phyloP scores from a whole-genome alignment of 2,888 invertebrate species.

The Hirtodrosophila cameraria region DNA sequence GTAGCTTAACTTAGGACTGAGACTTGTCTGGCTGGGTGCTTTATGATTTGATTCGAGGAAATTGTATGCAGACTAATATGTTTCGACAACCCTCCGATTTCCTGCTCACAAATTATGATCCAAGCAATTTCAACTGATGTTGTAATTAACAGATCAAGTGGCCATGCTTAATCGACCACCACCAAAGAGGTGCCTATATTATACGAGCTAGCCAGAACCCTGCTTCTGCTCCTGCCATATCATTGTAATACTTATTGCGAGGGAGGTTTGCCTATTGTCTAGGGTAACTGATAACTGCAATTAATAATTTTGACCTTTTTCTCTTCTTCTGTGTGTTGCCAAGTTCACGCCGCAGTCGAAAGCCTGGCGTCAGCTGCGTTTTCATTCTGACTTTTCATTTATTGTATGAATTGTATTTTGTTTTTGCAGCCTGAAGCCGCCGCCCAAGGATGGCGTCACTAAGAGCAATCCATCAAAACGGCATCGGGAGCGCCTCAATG shows the following conservation, averaged over 20 bases:
- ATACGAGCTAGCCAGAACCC: conserved; percentile 1
- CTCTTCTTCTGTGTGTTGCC: background rate
- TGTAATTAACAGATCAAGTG: conserved; percentile 83
- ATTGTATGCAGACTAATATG: conserved; percentile 17
- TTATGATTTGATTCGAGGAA: conserved; percentile 77
- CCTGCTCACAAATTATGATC: conserved; percentile 4
- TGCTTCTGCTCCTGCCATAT: conserved; percentile 13
- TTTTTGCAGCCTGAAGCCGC: conserved; percentile 94
- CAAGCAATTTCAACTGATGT: conserved; percentile 19
- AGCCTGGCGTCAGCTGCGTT: conserved; percentile 49
- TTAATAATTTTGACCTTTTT: conserved; percentile 77
- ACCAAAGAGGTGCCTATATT: conserved; percentile 15
- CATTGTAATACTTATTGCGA: background rate
- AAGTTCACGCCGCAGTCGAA: conserved; percentile 29
- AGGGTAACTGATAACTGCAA: conserved; percentile 75
- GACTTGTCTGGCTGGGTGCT: conserved; percentile 22
- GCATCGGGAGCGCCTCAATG: conserved; percentile 98
- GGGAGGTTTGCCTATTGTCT: conserved; percentile 36
- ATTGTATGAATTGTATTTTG: conserved; percentile 64
- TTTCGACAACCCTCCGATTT: conserved; percentile 2
- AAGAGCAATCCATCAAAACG: conserved; percentile 99
- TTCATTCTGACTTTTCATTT: conserved; percentile 35
- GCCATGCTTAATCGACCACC: conserved; percentile 83
- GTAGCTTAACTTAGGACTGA: conserved; percentile 28
- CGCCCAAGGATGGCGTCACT: conserved; percentile 96